A percentile compares a stretch with the other conserved stretches of the same genome.
These are phyloP conservation scores for Hippolais icterina DNA, from an alignment of 2,113 vertebrate genomes.

Conservation along the genomic window DNA sequence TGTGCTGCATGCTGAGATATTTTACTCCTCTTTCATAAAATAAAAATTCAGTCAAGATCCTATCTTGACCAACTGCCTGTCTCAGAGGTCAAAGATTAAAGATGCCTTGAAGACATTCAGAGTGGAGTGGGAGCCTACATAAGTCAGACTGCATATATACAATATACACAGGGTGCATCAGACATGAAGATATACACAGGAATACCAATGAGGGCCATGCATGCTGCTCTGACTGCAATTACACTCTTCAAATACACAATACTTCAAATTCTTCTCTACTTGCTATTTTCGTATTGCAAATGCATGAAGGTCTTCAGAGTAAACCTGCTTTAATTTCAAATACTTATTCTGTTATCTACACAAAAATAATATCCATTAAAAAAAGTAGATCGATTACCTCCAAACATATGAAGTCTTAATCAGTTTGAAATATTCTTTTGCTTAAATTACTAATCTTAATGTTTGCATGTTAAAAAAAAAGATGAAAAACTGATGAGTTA, in stretches of 20 bases:
- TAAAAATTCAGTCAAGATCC: neutral
- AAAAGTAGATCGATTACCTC: neutral
- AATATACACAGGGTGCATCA: neutral
- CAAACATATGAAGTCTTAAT: neutral
- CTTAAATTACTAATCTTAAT: neutral
- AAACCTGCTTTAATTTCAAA: neutral
- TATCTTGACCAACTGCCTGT: neutral
- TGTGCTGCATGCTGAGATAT: neutral
- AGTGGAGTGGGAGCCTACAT: neutral
- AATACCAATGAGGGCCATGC: neutral
- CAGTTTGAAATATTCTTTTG: neutral
- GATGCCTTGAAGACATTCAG: neutral
- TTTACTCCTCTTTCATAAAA: neutral
- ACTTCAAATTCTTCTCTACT: neutral
- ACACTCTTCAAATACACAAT: neutral
- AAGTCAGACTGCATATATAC: neutral
- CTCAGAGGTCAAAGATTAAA: conserved; percentile 34
- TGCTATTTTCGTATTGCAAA: neutral
- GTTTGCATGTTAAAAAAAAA: neutral
- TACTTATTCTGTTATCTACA: neutral
- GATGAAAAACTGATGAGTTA: neutral
- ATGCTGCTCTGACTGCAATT: neutral
- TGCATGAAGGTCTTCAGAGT: neutral
- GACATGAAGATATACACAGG: neutral
- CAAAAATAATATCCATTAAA: neutral